Percentiles rank a stretch among this genome's conserved stretches.
These are phyloP conservation scores for Otus scops DNA, from an alignment of 2,797 vertebrate genomes.

Conservation along the genomic window DNA sequence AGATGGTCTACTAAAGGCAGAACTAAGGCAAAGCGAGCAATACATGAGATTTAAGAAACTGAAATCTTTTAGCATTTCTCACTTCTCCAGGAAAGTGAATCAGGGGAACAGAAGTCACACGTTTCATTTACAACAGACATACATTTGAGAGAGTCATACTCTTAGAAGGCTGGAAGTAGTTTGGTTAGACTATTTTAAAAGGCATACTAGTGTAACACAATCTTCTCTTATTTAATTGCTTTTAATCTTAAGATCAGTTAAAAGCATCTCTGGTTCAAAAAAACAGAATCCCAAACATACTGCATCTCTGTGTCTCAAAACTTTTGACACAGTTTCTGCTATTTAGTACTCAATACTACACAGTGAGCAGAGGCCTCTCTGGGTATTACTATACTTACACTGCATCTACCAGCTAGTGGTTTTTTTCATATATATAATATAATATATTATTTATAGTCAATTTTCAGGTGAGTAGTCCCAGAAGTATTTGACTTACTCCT, in stretches of 20 bases:
- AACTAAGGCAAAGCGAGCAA: constrained; percentile 1
- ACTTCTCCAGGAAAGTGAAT: neutral
- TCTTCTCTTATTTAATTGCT: neutral
- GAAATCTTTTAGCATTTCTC: neutral
- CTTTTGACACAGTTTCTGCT: neutral
- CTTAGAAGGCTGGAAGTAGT: neutral
- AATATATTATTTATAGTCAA: constrained; percentile 16
- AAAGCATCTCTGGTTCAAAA: constrained; percentile 11
- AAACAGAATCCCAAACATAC: neutral
- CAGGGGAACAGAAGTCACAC: neutral
- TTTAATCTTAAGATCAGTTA: neutral
- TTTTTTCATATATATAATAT: neutral
- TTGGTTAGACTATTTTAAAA: constrained; percentile 36
- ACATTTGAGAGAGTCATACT: neutral
- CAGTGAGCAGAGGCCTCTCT: neutral
- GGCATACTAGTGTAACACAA: constrained; percentile 12
- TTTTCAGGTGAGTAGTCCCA: neutral
- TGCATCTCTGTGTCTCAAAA: neutral
- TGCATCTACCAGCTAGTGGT: neutral
- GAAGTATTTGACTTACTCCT: neutral
- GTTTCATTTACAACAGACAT: neutral
- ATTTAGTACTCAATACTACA: neutral
- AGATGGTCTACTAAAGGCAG: neutral
- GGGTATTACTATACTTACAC: neutral
- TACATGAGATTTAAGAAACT: neutral